Percentiles rank a stretch among this genome's conserved stretches.
phyloP scores from a whole-genome alignment of 2,888 invertebrate species.

The Agriopis marginaria region DNA sequence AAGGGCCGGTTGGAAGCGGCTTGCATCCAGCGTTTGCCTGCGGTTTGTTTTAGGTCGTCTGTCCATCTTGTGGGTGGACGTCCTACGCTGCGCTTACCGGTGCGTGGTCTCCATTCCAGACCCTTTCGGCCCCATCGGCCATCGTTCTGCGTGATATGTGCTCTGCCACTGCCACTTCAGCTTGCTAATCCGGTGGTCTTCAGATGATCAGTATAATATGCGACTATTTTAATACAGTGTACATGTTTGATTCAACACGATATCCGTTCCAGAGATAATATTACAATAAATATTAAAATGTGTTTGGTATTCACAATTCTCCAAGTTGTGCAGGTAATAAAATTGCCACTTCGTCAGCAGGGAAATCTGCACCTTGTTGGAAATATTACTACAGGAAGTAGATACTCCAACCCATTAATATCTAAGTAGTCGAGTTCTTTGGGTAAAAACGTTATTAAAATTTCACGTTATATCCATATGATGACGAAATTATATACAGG shows the following conservation, averaged over 20 bases:
- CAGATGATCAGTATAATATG: no score
- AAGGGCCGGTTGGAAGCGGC: no score
- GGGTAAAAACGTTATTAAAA: slow-evolving; percentile 8
- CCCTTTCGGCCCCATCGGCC: no score
- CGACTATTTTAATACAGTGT: neutral
- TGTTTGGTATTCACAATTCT: slow-evolving; percentile 6
- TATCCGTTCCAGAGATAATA: neutral
- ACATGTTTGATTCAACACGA: neutral
- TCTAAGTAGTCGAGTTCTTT: slow-evolving; percentile 8
- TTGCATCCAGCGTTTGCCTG: no score
- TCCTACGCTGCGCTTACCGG: no score
- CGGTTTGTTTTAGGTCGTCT: no score
- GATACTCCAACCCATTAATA: slow-evolving; percentile 11
- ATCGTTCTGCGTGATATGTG: no score
- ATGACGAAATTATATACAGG: neutral
- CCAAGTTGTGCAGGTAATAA: slow-evolving; percentile 11
- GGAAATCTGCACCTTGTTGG: slow-evolving; percentile 10
- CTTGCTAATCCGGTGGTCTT: no score
- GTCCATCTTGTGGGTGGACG: no score
- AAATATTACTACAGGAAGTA: slow-evolving; percentile 10
- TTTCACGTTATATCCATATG: neutral
- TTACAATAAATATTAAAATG: slow-evolving; percentile 10
- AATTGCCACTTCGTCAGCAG: slow-evolving; percentile 11
- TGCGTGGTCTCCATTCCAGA: no score
- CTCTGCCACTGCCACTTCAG: no score